Conservation (phyloP, 2,888 invertebrate species). For the Stegana nigrithorax region DNA sequence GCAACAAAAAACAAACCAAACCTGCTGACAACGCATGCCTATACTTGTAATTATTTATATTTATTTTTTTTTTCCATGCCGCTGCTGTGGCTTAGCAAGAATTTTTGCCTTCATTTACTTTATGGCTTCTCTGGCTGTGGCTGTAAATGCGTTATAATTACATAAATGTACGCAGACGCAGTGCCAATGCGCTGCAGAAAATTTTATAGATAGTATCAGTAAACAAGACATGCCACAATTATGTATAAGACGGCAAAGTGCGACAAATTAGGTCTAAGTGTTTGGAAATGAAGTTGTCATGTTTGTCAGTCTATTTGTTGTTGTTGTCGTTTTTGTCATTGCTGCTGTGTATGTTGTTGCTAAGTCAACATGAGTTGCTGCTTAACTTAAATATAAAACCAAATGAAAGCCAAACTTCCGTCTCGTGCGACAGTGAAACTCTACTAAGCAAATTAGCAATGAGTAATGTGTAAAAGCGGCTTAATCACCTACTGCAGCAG, state of each 20-base stretch:
- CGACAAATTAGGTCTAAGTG: no score
- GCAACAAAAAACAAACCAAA: not conserved
- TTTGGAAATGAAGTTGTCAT: no score
- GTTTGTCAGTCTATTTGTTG: no score
- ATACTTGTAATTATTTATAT: no score
- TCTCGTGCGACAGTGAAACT: constrained; percentile 26
- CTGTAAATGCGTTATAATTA: not conserved
- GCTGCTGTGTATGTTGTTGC: no score
- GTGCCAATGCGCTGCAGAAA: not conserved
- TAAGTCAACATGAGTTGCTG: not conserved
- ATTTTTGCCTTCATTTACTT: not conserved
- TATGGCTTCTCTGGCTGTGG: not conserved
- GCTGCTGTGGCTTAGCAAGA: not conserved
- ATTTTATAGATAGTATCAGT: no score
- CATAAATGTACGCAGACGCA: constrained; percentile 3
- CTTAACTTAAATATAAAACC: no score
- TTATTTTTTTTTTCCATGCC: no score
- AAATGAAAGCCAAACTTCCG: constrained; percentile 42
- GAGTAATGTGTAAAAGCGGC: constrained; percentile 32
- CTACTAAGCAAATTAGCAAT: constrained; percentile 2
- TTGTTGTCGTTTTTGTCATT: not conserved
- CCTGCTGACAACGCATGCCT: not conserved
- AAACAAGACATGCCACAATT: no score
- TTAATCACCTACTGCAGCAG: constrained; percentile 50
- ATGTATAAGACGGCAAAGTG: no score